phyloP scores from a whole-genome alignment of 2,797 vertebrate genomes.

The Cheirogaleus major region DNA sequence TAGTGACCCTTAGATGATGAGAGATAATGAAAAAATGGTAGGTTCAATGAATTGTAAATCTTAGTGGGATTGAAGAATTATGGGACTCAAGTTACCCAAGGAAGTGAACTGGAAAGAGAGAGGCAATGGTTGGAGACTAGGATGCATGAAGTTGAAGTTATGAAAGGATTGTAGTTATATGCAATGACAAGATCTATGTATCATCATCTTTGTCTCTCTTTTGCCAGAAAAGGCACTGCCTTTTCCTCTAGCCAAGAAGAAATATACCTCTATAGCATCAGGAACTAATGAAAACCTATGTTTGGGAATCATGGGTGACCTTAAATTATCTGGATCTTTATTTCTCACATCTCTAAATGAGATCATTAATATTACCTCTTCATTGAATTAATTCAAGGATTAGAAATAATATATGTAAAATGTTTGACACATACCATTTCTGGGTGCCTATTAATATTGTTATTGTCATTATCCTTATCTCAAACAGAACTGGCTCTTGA shows the following conservation, averaged over 20 bases:
- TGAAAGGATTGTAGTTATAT: background rate
- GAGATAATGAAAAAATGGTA: background rate
- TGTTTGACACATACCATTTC: background rate
- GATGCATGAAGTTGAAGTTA: background rate
- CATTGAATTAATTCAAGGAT: background rate
- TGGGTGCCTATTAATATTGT: background rate
- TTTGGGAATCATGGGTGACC: background rate
- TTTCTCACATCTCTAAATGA: background rate
- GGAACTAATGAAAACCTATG: background rate
- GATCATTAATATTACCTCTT: background rate
- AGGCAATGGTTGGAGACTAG: background rate
- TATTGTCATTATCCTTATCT: background rate
- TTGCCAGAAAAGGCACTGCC: background rate
- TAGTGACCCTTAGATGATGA: background rate
- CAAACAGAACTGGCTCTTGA: background rate
- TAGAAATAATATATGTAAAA: slow-evolving; percentile 11
- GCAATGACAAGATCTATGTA: background rate
- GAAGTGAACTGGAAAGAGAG: background rate
- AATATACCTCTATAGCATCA: background rate
- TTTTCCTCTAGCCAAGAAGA: background rate
- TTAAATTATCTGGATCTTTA: slow-evolving; percentile 27
- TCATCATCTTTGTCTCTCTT: background rate
- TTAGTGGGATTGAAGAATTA: background rate
- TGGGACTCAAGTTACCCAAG: background rate
- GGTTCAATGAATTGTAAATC: background rate